These are phyloP conservation scores for Hiodon alosoides DNA, from an alignment of 2,113 vertebrate genomes.

Conservation along the genomic window DNA sequence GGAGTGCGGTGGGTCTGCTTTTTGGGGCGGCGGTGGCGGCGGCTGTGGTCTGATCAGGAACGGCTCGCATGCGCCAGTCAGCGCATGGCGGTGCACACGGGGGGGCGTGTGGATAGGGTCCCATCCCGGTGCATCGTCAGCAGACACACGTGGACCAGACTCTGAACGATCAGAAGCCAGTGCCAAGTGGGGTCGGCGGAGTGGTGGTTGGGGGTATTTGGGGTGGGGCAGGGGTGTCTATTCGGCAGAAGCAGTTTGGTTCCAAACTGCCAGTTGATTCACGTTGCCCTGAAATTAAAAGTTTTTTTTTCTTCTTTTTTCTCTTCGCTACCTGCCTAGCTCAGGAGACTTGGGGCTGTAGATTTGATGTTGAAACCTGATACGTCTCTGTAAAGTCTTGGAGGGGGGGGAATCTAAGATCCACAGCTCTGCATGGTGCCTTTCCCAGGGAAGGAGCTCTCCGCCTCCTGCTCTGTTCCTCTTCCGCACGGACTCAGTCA, in stretches of 20 bases:
- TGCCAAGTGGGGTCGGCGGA: background rate
- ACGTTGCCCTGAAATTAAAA: background rate
- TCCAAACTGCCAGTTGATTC: slow-evolving; percentile 1
- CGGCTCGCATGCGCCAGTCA: too few relatives aligned
- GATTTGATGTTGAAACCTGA: background rate
- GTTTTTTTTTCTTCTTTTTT: background rate
- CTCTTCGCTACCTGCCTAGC: background rate
- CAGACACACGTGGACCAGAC: too few relatives aligned
- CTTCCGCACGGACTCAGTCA: background rate
- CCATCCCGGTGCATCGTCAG: too few relatives aligned
- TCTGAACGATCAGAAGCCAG: too few relatives aligned
- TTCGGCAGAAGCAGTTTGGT: background rate
- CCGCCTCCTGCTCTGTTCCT: background rate
- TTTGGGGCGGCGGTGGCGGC: too few relatives aligned
- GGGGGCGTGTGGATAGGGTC: too few relatives aligned
- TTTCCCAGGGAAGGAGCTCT: background rate
- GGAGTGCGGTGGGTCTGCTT: too few relatives aligned
- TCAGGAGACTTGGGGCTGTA: background rate
- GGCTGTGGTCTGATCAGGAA: background rate
- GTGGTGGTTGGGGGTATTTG: background rate
- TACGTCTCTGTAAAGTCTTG: background rate
- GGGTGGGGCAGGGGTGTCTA: background rate
- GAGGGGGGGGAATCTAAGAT: background rate
- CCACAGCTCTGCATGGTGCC: background rate
- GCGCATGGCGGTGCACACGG: too few relatives aligned